Evolutionary conservation across 2,113 vertebrate genomes (phyloP).

Genomic region (Cromileptes altivelis): DNA sequence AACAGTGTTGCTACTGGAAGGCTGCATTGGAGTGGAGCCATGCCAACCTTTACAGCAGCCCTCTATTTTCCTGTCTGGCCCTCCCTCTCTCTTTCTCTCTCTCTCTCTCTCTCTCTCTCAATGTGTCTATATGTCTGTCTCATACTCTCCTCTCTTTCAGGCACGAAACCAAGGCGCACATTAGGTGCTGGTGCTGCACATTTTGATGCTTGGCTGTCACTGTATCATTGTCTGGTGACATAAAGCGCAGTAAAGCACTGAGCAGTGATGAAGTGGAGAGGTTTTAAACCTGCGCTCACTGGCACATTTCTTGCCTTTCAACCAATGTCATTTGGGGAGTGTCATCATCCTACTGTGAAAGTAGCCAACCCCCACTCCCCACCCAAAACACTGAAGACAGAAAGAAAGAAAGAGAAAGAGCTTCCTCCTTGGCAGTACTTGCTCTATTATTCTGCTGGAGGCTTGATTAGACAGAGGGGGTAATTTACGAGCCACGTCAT

Average conservation of each 20-base stretch:
- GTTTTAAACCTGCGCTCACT: constrained; percentile 74
- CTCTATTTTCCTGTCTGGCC: constrained; percentile 57
- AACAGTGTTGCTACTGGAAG: constrained; percentile 46
- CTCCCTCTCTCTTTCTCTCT: background rate
- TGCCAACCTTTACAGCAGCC: constrained; percentile 55
- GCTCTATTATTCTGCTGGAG: constrained; percentile 81
- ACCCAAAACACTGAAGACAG: constrained; percentile 50
- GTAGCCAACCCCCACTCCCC: constrained; percentile 37
- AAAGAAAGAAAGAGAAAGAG: constrained; percentile 22
- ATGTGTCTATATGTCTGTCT: constrained; percentile 56
- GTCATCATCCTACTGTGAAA: constrained; percentile 69
- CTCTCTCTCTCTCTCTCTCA: background rate
- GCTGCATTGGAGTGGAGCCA: constrained; percentile 53
- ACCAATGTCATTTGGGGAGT: constrained; percentile 77
- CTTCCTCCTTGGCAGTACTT: constrained; percentile 60
- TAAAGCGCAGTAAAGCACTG: constrained; percentile 77
- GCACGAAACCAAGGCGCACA: constrained; percentile 73
- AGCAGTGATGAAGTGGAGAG: constrained; percentile 74
- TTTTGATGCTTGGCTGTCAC: constrained; percentile 77
- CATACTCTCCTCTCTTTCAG: constrained; percentile 44
- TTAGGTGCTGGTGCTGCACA: constrained; percentile 78
- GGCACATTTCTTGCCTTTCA: constrained; percentile 75
- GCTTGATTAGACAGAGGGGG: constrained; percentile 82
- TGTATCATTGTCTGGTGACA: constrained; percentile 78
- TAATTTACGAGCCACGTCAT: constrained; percentile 85